Evolutionary conservation across 2,113 vertebrate species (phyloP).

Genomic region (Tychaedon coryphoeus): DNA sequence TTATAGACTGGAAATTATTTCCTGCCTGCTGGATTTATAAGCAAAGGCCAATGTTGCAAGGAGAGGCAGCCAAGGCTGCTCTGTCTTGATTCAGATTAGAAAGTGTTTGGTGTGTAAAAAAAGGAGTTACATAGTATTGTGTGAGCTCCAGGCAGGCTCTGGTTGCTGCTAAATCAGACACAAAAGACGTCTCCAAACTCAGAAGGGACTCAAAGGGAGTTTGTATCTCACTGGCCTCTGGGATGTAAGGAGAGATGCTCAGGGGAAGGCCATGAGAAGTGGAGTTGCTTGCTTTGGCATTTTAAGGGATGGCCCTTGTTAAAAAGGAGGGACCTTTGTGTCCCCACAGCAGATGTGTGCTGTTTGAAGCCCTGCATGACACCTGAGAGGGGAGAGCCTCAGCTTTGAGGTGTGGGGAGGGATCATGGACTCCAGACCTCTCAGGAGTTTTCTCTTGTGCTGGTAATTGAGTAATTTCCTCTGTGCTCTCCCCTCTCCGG

Average conservation of each 20-base stretch:
- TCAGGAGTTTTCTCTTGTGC: constrained; percentile 17
- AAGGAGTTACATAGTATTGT: neutral
- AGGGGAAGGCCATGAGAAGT: neutral
- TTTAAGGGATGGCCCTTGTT: neutral
- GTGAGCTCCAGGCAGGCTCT: neutral
- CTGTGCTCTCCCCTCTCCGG: constrained; percentile 13
- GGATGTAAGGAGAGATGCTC: neutral
- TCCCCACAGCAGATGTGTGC: neutral
- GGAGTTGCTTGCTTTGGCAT: neutral
- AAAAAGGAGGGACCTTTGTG: neutral
- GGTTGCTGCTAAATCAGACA: neutral
- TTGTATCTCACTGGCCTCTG: neutral
- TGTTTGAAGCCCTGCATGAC: neutral
- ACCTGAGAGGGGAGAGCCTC: neutral
- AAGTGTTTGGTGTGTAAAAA: neutral
- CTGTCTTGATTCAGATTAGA: neutral
- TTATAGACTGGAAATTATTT: constrained; percentile 35
- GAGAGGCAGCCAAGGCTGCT: neutral
- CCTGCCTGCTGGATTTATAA: constrained; percentile 34
- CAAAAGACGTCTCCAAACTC: neutral
- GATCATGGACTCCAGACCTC: neutral
- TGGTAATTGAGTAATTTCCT: constrained; percentile 45
- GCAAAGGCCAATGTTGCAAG: neutral
- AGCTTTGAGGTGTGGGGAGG: neutral
- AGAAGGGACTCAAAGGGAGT: neutral